Percentiles rank a stretch among this genome's conserved stretches.
Conservation (phyloP, 2,113 vertebrate species). For the Leptocoma aspasia region DNA sequence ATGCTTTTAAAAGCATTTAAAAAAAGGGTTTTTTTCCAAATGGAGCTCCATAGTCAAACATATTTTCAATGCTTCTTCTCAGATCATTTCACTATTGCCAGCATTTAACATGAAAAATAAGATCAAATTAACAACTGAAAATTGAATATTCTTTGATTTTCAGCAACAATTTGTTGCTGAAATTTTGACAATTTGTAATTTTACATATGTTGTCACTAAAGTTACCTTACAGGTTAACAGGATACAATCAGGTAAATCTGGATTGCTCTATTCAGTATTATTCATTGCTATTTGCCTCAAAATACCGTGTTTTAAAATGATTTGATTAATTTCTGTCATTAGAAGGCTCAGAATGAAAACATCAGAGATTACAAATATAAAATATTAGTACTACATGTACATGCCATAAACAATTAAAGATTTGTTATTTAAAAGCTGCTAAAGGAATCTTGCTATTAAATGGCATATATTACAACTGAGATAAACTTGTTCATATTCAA, state of each 20-base stretch:
- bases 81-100: not conserved
- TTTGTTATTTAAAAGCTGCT: not conserved
- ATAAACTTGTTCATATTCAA: not conserved
- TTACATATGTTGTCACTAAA: not conserved
- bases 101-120: not conserved
- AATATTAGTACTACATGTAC: not conserved
- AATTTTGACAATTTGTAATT: not conserved
- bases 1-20: not conserved
- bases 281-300: not conserved
- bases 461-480: not conserved
- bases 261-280: not conserved
- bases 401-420: not conserved
- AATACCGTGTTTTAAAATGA: not conserved
- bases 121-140: not conserved
- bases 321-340: not conserved
- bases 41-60: not conserved
- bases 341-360: not conserved
- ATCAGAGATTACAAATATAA: not conserved
- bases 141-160: not conserved
- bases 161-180: too few relatives aligned
- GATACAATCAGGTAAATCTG: not conserved
- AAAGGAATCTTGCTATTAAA: not conserved
- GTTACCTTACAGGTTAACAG: not conserved
- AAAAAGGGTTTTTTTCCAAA: too few relatives aligned
- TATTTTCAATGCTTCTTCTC: not conserved